phyloP scores from a whole-genome alignment of 2,113 vertebrate species.

The Carassius auratus region DNA sequence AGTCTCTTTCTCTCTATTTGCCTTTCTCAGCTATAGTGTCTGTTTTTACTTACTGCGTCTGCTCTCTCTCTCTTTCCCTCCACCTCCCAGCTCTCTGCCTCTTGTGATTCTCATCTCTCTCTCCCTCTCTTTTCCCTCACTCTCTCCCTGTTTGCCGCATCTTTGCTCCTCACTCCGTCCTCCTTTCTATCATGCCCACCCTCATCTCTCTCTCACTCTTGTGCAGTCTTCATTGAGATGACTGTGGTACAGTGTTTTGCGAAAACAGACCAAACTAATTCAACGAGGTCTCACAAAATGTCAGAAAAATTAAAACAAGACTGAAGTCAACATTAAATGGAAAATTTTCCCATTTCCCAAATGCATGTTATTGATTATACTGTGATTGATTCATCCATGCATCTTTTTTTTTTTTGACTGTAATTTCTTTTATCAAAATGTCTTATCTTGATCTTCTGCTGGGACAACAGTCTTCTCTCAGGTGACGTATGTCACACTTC shows the following conservation, averaged over 20 bases:
- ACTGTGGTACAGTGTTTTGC: neutral
- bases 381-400: neutral
- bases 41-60: conserved; percentile 10
- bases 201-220: neutral
- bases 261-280: neutral
- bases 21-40: neutral
- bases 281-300: neutral
- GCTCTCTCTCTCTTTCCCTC: neutral
- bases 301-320: neutral
- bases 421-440: neutral
- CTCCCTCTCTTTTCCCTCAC: neutral
- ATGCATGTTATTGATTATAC: too few species aligned
- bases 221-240: neutral
- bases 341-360: neutral
- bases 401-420: neutral
- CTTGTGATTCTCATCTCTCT: conserved; percentile 37
- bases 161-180: conserved; percentile 14
- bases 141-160: conserved; percentile 32
- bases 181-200: conserved; percentile 15
- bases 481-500: neutral
- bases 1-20: neutral
- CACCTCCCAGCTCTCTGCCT: conserved; percentile 18
- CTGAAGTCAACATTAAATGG: neutral
- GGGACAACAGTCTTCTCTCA: too few species aligned
- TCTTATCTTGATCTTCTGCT: too few species aligned